A percentile compares a stretch with the other conserved stretches of the same genome.
These are phyloP conservation scores for Caenorhabditis angaria DNA, from an alignment of 2,888 invertebrate genomes.

Conservation along the genomic window DNA sequence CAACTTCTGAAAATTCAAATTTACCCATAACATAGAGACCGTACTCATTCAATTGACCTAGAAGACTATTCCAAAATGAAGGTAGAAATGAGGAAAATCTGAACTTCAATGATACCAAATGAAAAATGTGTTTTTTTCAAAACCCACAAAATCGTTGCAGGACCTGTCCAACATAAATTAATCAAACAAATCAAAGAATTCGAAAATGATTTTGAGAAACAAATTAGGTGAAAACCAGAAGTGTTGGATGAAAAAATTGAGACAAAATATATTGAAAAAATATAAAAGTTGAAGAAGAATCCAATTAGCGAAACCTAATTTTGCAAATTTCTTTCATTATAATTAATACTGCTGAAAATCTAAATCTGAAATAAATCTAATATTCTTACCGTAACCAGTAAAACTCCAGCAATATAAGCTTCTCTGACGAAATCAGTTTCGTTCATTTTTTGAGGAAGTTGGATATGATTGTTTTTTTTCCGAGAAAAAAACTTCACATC, in stretches of 20 bases:
- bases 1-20: too few species aligned
- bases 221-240: constrained; percentile 9
- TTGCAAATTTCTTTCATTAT: neutral
- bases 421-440: neutral
- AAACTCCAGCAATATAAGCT: neutral
- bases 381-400: neutral
- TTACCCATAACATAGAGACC: constrained; percentile 15
- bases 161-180: constrained; percentile 11
- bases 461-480: too few species aligned
- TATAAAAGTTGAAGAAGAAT: neutral
- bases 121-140: neutral
- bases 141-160: constrained; percentile 7
- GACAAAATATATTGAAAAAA: neutral
- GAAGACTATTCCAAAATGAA: neutral
- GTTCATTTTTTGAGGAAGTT: neutral
- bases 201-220: constrained; percentile 16
- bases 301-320: constrained; percentile 7
- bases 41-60: constrained; percentile 20
- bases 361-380: neutral
- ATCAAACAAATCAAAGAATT: constrained; percentile 15
- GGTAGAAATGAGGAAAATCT: too few species aligned
- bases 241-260: neutral
- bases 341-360: neutral
- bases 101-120: neutral
- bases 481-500: too few species aligned